Base-by-base conservation (phyloP, 2,888 invertebrate genomes). In the Ramazzottius varieornatus region DNA sequence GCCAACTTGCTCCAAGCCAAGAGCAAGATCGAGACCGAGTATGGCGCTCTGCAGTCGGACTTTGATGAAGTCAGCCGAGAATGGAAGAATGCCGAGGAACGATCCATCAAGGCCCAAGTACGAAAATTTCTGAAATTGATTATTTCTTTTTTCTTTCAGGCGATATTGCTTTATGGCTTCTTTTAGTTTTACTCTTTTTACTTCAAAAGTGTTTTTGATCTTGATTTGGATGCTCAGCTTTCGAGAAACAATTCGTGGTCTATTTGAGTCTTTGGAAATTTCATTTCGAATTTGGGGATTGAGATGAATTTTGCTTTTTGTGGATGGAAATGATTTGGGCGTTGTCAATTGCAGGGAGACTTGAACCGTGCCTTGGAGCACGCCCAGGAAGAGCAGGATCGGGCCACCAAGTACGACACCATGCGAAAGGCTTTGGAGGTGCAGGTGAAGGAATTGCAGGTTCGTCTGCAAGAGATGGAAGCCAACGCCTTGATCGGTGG, bases 11-110 rank as follows among this genome's bases (percentile, higher is more conserved):
- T 89, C 67, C 88, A 92, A 73, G 84, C 86, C 78, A 94, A 88
- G 82, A 85, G 86, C 75, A 92, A 92, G 81, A 82, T 94, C 75
- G 94, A 94, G 80, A 90, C 89, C 75, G 94, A 96, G 78, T 81
- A 93, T 73, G 80, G 83, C 66, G 85, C 86, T 71, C 83, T 96
- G 72, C 88, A 92, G 71, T 84, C 88, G 72, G 96, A 98, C 79
- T 90, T 96, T 77, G 96, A 98, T 76, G 98, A 98, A 80, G 88
- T 94, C 75, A 88, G 88, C 78, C 90, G 90, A 80, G 92, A 93
- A 78, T 54, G 54, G 54, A 54, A 54, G 54, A 24, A 24, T n/a
- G 54, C 54, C 24, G 54, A 54, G 29, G 54, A 54, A 29, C 54
- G 54, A 16, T 8, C 54, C 20, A 54, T 29, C 29, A 8, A 24